Evolutionary conservation across 2,113 vertebrate genomes (phyloP).

Genomic region (Brachypodius melanocephalos): DNA sequence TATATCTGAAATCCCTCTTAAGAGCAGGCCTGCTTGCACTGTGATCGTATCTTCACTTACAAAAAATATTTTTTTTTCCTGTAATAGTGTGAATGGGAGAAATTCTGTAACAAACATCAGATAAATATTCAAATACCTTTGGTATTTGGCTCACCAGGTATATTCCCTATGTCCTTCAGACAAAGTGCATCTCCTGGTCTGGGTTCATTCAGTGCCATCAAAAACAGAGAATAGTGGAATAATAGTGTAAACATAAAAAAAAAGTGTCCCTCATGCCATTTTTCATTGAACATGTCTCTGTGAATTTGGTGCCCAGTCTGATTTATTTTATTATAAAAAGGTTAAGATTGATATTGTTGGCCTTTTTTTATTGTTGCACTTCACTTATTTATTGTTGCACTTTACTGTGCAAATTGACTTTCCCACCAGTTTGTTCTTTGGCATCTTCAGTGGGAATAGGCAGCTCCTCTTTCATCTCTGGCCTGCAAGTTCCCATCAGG

Average conservation of each 20-base stretch:
- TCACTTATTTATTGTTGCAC: too few relatives aligned
- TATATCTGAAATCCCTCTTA: background rate
- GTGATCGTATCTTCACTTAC: background rate
- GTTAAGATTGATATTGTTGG: background rate
- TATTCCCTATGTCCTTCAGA: background rate
- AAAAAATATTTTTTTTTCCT: background rate
- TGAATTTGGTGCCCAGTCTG: background rate
- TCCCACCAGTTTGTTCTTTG: background rate
- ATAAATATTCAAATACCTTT: background rate
- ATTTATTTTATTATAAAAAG: background rate
- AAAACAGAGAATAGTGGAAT: background rate
- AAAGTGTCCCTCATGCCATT: background rate
- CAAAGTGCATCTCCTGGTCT: background rate
- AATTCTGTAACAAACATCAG: background rate
- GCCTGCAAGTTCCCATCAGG: background rate
- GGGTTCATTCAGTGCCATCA: background rate
- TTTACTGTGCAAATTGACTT: background rate
- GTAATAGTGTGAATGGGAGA: fast-evolving
- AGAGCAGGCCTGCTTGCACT: background rate
- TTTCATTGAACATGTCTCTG: background rate
- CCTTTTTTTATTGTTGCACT: too few relatives aligned
- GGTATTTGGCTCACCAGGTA: background rate
- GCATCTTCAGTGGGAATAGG: background rate
- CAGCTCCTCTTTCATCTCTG: background rate
- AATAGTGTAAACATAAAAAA: background rate